Conservation (phyloP, 2,888 invertebrate genomes). For the Eudasyphora cyanicolor region DNA sequence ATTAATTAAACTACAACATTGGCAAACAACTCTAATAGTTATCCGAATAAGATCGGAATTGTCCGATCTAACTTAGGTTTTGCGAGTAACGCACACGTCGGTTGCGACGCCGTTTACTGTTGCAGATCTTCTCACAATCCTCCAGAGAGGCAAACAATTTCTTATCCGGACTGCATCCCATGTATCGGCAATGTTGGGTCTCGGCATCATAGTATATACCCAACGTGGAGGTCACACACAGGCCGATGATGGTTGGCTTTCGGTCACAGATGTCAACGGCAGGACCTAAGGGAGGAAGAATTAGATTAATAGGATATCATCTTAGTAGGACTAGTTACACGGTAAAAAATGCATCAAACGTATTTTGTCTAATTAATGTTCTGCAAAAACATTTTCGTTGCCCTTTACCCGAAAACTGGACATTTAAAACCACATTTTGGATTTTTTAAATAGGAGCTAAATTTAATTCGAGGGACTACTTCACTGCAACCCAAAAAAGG, state of each 20-base stretch:
- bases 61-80: constrained; percentile 7
- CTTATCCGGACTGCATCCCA: constrained; percentile 75
- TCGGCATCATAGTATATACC: constrained; percentile 76
- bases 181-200: constrained; percentile 74
- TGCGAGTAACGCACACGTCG: constrained; percentile 60
- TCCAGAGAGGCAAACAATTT: constrained; percentile 73
- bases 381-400: too few relatives aligned
- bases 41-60: too few relatives aligned
- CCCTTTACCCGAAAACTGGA: too few relatives aligned
- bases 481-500: too few relatives aligned
- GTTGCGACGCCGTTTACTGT: constrained; percentile 72
- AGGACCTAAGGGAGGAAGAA: constrained; percentile 65
- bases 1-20: background rate
- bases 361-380: too few relatives aligned
- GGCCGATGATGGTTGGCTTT: constrained; percentile 73
- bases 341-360: background rate
- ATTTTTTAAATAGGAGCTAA: too few relatives aligned
- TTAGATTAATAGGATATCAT: background rate
- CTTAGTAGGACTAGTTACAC: too few relatives aligned
- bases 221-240: constrained; percentile 74
- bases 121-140: constrained; percentile 77
- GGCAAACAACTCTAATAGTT: background rate
- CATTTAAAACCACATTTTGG: too few relatives aligned
- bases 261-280: constrained; percentile 73
- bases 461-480: too few relatives aligned